Evolutionary conservation across 53 echinoderm and acorn worm species (phyloP).

Genomic region (Echinarachnius parma): DNA sequence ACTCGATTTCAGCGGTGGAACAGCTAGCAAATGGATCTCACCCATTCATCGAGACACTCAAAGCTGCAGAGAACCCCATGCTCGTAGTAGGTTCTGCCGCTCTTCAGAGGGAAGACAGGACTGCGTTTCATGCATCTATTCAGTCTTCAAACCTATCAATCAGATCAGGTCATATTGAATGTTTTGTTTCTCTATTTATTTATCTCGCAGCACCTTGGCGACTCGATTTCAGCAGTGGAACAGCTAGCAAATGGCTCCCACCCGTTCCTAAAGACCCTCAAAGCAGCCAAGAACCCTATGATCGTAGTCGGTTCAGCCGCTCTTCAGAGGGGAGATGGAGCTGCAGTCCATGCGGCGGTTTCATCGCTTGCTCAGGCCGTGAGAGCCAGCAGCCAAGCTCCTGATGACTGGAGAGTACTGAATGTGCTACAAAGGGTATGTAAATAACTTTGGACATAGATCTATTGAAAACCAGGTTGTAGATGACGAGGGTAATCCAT

Average conservation of each 20-base stretch:
- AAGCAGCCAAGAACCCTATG: slow-evolving; percentile 81
- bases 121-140: slow-evolving; percentile 79
- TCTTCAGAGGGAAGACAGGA: slow-evolving; percentile 83
- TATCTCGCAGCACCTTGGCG: slow-evolving; percentile 80
- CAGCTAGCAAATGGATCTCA: slow-evolving; percentile 83
- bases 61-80: slow-evolving; percentile 81
- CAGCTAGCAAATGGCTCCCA: slow-evolving; percentile 83
- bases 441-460: not conserved
- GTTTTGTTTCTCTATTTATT: not conserved
- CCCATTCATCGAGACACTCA: slow-evolving; percentile 71
- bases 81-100: slow-evolving; percentile 92
- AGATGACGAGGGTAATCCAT: not conserved
- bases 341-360: slow-evolving; percentile 70
- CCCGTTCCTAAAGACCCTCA: slow-evolving; percentile 72
- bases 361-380: slow-evolving; percentile 71
- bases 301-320: slow-evolving; percentile 92
- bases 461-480: not conserved
- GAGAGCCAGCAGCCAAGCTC: slow-evolving; percentile 59
- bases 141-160: too few relatives aligned
- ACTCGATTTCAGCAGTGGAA: slow-evolving; percentile 51
- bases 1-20: slow-evolving; percentile 51
- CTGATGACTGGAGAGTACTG: slow-evolving; percentile 80
- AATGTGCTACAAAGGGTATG: slow-evolving; percentile 98
- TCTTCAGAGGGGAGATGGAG: slow-evolving; percentile 84
- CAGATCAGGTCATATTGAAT: too few relatives aligned